Evolutionary conservation across 2,113 vertebrate species (phyloP).

Genomic region (Leptocoma aspasia): DNA sequence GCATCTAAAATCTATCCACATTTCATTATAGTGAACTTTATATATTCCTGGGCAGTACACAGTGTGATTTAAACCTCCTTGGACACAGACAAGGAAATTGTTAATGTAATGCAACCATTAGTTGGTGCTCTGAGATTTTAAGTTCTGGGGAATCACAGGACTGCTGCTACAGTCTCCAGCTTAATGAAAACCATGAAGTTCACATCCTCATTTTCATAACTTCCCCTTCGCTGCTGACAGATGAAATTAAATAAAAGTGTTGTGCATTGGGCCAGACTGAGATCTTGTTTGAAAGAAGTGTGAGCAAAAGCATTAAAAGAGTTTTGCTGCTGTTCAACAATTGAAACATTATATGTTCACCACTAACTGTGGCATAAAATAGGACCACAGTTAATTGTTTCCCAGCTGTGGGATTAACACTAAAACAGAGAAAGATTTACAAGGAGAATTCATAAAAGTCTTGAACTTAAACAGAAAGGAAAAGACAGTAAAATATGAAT

Average conservation of each 20-base stretch:
- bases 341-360: neutral
- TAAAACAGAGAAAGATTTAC: neutral
- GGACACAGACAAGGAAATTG: neutral
- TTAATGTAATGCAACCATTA: neutral
- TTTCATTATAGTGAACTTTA: neutral
- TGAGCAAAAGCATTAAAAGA: neutral
- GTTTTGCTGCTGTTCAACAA: neutral
- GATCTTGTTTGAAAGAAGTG: neutral
- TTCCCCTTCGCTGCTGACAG: neutral
- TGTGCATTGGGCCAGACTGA: neutral
- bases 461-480: neutral
- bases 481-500: neutral
- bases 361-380: neutral
- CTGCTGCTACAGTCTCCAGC: fast-evolving
- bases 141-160: neutral
- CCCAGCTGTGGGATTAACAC: neutral
- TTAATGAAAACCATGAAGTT: neutral
- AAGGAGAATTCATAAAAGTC: neutral
- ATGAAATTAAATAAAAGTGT: neutral
- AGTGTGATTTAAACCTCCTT: neutral
- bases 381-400: neutral
- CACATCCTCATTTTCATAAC: neutral
- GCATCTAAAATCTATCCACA: neutral
- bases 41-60: neutral
- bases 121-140: neutral